Evolutionary conservation across 2,113 vertebrate genomes (phyloP).

Genomic region (Onychostoma macrolepis): DNA sequence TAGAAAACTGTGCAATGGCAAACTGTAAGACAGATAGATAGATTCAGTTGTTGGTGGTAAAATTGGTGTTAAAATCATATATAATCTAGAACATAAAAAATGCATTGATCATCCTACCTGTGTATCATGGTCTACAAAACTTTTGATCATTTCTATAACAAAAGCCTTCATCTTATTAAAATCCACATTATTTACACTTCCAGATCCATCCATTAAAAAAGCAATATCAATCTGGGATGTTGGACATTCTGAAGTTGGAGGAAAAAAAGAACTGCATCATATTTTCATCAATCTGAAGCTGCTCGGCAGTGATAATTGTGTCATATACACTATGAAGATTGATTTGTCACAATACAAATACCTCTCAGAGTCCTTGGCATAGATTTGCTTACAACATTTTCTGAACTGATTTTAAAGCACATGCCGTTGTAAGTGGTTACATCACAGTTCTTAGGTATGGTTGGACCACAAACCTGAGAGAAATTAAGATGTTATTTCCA

Average conservation of each 20-base stretch:
- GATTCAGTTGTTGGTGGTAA: neutral
- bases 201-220: slow-evolving; percentile 75
- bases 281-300: neutral
- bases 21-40: slow-evolving; percentile 66
- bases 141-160: slow-evolving; percentile 58
- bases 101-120: slow-evolving; percentile 50
- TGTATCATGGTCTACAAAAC: slow-evolving; percentile 47
- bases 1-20: slow-evolving; percentile 68
- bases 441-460: slow-evolving; percentile 70
- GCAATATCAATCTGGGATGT: slow-evolving; percentile 65
- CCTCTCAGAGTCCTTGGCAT: slow-evolving; percentile 55
- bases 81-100: neutral
- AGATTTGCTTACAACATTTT: fast-evolving
- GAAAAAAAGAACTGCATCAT: slow-evolving; percentile 13
- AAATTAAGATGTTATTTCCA: neutral
- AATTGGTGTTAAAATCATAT: neutral
- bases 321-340: neutral
- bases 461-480: slow-evolving; percentile 73
- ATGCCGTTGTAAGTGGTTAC: slow-evolving; percentile 71
- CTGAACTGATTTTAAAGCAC: slow-evolving; percentile 53
- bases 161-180: slow-evolving; percentile 64
- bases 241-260: slow-evolving; percentile 64
- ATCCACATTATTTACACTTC: fast-evolving
- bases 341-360: slow-evolving; percentile 29
- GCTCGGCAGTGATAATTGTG: neutral